Base-by-base conservation (phyloP, 2,797 vertebrate genomes). In the Cottoperca gobio region DNA sequence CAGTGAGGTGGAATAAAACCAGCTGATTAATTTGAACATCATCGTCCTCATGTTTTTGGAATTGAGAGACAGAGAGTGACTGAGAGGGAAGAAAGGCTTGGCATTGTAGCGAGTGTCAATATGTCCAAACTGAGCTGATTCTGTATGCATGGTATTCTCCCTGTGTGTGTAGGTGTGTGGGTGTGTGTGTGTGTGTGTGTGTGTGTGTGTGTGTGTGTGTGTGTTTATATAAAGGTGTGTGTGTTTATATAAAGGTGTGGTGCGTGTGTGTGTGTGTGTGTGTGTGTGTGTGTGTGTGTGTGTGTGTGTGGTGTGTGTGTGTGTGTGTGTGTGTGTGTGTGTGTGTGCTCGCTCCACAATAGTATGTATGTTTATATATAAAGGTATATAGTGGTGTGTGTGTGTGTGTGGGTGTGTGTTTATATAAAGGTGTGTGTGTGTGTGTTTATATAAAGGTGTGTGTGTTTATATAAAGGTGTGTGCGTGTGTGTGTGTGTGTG, bases 1-100 rank as follows among this genome's bases (percentile, higher is more conserved):
- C 78, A 74, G 43, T 37, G 67, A 76, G 61, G 54, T 85, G 76
- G 82, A 88, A 87, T 81, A 77, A 91, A 88, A 69, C 48, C 65
- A 70, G 52, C 76, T 79, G 75, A 85, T 88, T 86, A 43, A 78
- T 86, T 83, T 86, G 53, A 75, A 83, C 55, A 71, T 78, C 45
- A 63, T 60, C 1, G 21, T 68, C 72, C 46, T 72, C 54, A 16
- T 76, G 73, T 75, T 83, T 87, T 62, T 26, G 46, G 24, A 61
- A 68, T 31, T 54, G 59, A 61, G 58, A 69, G 68, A 61, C 14
- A 12, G 63, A 48, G 75, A 6, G 43, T 10, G 24, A 13, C 17
- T 11, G 59, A 33, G 52, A 49, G 21, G 40, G 46, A 33, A 70
- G 26, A 62, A 26, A 33, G 26, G 53, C n/a, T n/a, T n/a, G n/a